Percentiles rank a stretch among this genome's conserved stretches.
Conservation (phyloP, 1,140 invertebrate species). For the Galendromus occidentalis region DNA sequence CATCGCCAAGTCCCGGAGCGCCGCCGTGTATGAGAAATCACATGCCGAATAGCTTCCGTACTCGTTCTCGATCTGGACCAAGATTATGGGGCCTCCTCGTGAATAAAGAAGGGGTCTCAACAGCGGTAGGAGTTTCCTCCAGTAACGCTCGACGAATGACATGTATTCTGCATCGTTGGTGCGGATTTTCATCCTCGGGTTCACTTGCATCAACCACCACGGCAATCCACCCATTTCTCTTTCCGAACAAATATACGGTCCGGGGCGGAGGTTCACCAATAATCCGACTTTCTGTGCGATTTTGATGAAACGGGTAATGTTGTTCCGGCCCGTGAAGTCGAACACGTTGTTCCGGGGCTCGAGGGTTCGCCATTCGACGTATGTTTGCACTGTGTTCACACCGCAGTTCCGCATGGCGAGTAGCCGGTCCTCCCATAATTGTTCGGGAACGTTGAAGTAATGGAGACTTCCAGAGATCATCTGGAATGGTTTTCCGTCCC, state of each 20-base stretch:
- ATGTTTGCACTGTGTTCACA: conserved; percentile 34
- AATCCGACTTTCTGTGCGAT: conserved; percentile 29
- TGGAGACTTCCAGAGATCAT: conserved; percentile 36
- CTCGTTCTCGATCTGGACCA: conserved; percentile 25
- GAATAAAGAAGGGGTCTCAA: conserved; percentile 27
- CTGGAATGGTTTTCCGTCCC: conserved; percentile 32
- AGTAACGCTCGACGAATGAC: conserved; percentile 25
- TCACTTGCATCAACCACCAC: conserved; percentile 24
- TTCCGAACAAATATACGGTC: conserved; percentile 35
- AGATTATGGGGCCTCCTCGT: conserved; percentile 29
- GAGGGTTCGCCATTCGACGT: conserved; percentile 33
- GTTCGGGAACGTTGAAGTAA: conserved; percentile 31
- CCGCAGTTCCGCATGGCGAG: conserved; percentile 30
- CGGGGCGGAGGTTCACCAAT: conserved; percentile 29
- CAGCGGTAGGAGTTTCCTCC: conserved; percentile 25
- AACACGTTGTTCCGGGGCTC: conserved; percentile 24
- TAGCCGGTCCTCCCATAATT: conserved; percentile 33
- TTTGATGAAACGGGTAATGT: conserved; percentile 28
- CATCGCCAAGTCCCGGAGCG: conserved; percentile 13
- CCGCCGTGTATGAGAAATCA: conserved; percentile 17
- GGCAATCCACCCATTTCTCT: conserved; percentile 33
- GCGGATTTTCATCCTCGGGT: conserved; percentile 17
- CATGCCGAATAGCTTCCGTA: conserved; percentile 21
- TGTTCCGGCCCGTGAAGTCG: conserved; percentile 17
- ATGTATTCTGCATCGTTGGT: conserved; percentile 23